Evolutionary conservation across 1,140 invertebrate species (phyloP).

Genomic region (Pantala flavescens): DNA sequence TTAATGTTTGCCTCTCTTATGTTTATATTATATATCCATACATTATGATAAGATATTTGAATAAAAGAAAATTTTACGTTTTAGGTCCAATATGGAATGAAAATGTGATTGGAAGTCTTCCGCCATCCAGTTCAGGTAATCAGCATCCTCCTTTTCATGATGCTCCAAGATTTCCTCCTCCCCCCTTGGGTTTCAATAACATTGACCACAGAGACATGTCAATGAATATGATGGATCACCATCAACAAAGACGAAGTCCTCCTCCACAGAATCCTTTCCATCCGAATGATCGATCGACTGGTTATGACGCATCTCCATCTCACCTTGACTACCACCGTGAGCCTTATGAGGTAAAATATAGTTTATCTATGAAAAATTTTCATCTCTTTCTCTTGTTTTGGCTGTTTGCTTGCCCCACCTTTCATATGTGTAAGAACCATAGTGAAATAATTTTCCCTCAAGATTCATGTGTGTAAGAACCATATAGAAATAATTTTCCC

Average conservation of each 20-base stretch:
- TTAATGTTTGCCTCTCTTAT: too few species aligned
- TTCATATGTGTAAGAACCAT: too few species aligned
- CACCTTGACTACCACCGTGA: neutral
- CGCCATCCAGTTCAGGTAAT: neutral
- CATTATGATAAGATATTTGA: too few species aligned
- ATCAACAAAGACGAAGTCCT: neutral
- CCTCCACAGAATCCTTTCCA: neutral
- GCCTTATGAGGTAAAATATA: neutral
- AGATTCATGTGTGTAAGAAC: too few species aligned
- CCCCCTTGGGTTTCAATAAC: neutral
- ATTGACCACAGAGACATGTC: neutral
- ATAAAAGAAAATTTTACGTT: too few species aligned
- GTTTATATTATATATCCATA: too few species aligned
- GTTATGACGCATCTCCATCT: neutral
- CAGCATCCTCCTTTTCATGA: neutral
- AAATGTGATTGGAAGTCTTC: neutral
- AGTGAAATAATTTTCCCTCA: too few species aligned
- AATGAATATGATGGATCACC: neutral
- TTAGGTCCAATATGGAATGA: neutral
- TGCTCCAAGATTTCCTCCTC: neutral
- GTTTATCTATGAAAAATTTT: too few species aligned
- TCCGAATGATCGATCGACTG: neutral
- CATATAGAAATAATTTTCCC: too few species aligned
- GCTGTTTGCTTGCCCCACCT: too few species aligned
- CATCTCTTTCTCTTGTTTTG: too few species aligned